Conservation (phyloP, 1,140 invertebrate genomes). For the Monomorium pharaonis region DNA sequence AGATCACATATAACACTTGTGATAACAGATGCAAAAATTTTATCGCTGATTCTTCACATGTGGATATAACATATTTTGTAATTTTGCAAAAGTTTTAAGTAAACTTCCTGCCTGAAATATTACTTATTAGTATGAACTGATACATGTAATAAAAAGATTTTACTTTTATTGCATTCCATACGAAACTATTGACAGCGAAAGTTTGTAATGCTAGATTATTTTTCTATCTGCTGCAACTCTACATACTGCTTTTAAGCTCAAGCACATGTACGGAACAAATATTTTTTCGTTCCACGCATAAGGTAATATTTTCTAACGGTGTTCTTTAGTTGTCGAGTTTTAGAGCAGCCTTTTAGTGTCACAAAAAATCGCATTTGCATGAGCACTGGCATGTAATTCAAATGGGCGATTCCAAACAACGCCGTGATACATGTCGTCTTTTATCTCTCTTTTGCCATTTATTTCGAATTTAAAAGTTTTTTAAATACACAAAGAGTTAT, state of each 20-base stretch:
- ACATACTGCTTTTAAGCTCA: conserved; percentile 21
- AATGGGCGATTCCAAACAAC: neutral
- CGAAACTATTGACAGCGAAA: neutral
- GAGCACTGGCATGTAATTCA: neutral
- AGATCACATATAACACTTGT: neutral
- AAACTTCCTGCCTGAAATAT: neutral
- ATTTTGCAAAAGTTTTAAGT: neutral
- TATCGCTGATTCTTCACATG: neutral
- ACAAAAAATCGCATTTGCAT: neutral
- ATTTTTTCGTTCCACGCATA: neutral
- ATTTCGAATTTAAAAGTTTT: neutral
- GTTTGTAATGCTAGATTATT: conserved; percentile 18
- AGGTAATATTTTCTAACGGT: conserved; percentile 6
- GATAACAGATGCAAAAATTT: neutral
- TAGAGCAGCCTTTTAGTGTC: conserved; percentile 6
- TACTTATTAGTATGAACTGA: neutral
- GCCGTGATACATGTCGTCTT: neutral
- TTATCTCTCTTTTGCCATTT: neutral
- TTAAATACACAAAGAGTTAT: neutral
- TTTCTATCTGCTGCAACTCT: conserved; percentile 2
- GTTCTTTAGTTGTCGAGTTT: neutral
- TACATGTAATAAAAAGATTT: neutral
- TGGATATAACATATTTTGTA: neutral
- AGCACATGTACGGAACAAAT: neutral
- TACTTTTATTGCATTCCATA: neutral